Conservation (phyloP, 2,113 vertebrate species). For the Helogale parvula region DNA sequence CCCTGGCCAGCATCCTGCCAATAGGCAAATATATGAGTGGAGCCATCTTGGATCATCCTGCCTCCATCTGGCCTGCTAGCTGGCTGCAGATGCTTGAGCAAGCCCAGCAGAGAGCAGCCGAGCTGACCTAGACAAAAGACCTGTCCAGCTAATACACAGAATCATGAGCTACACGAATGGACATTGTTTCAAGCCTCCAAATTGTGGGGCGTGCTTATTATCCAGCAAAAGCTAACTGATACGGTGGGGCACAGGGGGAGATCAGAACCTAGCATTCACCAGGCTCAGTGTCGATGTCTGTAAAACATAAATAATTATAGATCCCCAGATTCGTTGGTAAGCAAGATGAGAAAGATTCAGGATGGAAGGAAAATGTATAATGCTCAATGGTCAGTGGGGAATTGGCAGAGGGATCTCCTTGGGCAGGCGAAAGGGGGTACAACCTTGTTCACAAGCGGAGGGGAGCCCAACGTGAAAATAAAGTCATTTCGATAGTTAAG, state of each 20-base stretch:
- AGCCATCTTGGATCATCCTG: not conserved
- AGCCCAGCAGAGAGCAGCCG: not conserved
- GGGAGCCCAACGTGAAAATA: not conserved
- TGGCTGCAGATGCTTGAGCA: not conserved
- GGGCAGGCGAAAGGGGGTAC: not conserved
- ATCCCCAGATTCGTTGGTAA: not conserved
- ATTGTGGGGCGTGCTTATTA: not conserved
- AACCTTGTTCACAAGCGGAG: not conserved
- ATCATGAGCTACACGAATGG: not conserved
- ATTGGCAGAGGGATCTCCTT: not conserved
- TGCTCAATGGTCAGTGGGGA: not conserved
- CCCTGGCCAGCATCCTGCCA: not conserved
- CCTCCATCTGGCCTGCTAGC: not conserved
- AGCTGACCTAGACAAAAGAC: not conserved
- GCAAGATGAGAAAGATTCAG: not conserved
- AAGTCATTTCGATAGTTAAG: not conserved
- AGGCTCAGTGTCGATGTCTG: not conserved
- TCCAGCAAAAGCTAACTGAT: not conserved
- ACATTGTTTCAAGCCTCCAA: not conserved
- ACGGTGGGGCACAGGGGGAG: not conserved
- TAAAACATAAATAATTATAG: not conserved
- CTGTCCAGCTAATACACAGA: not conserved
- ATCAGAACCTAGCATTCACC: too few relatives aligned
- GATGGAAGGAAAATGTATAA: not conserved
- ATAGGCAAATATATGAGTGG: fast-evolving